Evolutionary conservation across 2,888 invertebrate genomes (phyloP), one percentile per base, ranked within the genome.

Genomic region (Sericinus montela): DNA sequence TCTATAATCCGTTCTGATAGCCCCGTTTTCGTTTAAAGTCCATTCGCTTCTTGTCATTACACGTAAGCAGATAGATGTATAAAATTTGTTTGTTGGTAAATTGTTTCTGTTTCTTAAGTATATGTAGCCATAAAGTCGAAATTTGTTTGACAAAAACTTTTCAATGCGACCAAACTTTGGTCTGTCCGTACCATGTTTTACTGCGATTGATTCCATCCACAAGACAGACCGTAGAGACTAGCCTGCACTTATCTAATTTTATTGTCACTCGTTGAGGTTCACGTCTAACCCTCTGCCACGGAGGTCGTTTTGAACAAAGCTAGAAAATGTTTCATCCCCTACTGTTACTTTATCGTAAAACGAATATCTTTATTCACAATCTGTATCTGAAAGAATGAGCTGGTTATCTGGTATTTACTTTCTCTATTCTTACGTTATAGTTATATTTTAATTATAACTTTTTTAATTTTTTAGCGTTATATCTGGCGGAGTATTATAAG

Each of bases 221-320:
- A 81, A 80, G 80, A 77, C 78, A 77, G 71, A 66, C 70, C 69
- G 65, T 58, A 72, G 69, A 67, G 73, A 73, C 78, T 78, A 79
- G 83, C 80, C 81, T 72, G 79, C 80, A 86, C 84, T 86, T 87
- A 86, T 87, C 86, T 87, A 85, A 87, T 87, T 87, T 87, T 87
- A 87, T 85, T 86, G 85, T 87, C 85, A 86, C 80, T 78, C 76
- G 74, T 78, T 75, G 74, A 67, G 72, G 72, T 45, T 40, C 37
- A 69, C 70, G 72, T 66, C 67, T 66, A 67, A 80, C 79, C 79
- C 80, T 79, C 75, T 75, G 76, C 67, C 60, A 61, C 66, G 58
- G 65, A 69, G 67, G 70, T 64, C 67, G 67, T 70, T 70, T 64
- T 60, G 59, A 69, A 75, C 67, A 73, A 74, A 72, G 75, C 80